A percentile compares a stretch with the other conserved stretches of the same genome.
phyloP scores from a whole-genome alignment of 2,888 invertebrate genomes.

The Papilio demoleus region DNA sequence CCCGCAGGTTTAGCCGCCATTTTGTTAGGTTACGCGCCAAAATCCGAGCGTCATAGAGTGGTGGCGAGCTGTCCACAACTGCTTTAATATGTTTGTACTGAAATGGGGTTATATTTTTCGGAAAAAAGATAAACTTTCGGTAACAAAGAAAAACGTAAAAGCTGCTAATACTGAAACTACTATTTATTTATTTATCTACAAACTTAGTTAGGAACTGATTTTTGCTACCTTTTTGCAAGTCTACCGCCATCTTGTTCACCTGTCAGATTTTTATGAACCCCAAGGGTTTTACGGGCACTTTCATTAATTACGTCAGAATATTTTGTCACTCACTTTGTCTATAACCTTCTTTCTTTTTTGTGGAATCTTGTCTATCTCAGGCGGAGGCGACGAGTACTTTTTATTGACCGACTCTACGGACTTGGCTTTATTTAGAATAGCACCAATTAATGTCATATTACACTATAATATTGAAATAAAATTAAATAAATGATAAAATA shows the following conservation, averaged over 20 bases:
- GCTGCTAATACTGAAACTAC: no score
- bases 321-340: slow-evolving; percentile 36
- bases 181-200: no score
- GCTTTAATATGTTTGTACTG: slow-evolving; percentile 53
- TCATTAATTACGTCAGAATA: no score
- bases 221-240: no score
- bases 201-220: no score
- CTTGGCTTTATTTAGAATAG: slow-evolving; percentile 59
- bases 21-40: slow-evolving; percentile 42
- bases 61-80: slow-evolving; percentile 59
- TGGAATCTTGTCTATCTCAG: slow-evolving; percentile 51
- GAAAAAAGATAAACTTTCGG: no score
- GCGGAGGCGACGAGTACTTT: slow-evolving; percentile 64
- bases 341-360: slow-evolving; percentile 36
- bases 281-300: no score
- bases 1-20: slow-evolving; percentile 42
- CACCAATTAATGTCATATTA: slow-evolving; percentile 59
- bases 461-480: slow-evolving; percentile 28
- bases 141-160: neutral
- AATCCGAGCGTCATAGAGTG: slow-evolving; percentile 43
- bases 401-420: slow-evolving; percentile 48
- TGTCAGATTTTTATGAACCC: no score
- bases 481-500: slow-evolving; percentile 16
- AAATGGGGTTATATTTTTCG: neutral
- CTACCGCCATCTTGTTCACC: no score